phyloP scores from a whole-genome alignment of 2,113 vertebrate genomes.

The Rattus rattus region DNA sequence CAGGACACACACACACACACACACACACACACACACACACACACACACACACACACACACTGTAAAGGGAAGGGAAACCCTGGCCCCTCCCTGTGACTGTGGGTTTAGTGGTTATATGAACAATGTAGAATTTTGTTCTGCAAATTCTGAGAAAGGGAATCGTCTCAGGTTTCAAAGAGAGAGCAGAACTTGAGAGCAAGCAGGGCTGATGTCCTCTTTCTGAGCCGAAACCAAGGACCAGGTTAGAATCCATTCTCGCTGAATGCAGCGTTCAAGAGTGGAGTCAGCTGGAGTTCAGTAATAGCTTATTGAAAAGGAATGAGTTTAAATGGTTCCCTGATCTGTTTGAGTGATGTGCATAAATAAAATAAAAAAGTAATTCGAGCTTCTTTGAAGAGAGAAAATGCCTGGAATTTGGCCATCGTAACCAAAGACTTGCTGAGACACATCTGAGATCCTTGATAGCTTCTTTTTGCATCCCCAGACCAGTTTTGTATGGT shows the following conservation, averaged over 20 bases:
- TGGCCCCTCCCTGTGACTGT: not conserved
- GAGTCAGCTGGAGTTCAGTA: slow-evolving; percentile 60
- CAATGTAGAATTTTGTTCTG: not conserved
- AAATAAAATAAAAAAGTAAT: slow-evolving; percentile 71
- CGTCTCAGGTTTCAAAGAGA: not conserved
- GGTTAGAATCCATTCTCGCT: not conserved
- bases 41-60: slow-evolving; percentile 27
- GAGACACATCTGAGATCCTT: not conserved
- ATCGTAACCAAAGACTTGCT: slow-evolving; percentile 46
- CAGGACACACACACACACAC: slow-evolving; percentile 15
- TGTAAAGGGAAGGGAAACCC: slow-evolving; percentile 46
- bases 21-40: slow-evolving; percentile 7
- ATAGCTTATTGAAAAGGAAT: slow-evolving; percentile 66
- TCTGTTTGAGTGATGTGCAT: slow-evolving; percentile 59
- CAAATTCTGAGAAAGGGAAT: not conserved
- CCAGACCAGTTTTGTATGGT: not conserved
- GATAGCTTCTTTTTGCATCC: not conserved
- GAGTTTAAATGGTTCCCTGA: slow-evolving; percentile 38
- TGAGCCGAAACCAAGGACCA: not conserved
- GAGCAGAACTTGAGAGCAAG: not conserved
- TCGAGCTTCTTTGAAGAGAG: slow-evolving; percentile 61
- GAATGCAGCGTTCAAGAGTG: not conserved
- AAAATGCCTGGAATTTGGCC: slow-evolving; percentile 70
- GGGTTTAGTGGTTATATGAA: slow-evolving; percentile 52
- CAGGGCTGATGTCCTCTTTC: not conserved